Base-by-base conservation (phyloP, 2,797 vertebrate genomes). In the Melanotaenia boesemani region DNA sequence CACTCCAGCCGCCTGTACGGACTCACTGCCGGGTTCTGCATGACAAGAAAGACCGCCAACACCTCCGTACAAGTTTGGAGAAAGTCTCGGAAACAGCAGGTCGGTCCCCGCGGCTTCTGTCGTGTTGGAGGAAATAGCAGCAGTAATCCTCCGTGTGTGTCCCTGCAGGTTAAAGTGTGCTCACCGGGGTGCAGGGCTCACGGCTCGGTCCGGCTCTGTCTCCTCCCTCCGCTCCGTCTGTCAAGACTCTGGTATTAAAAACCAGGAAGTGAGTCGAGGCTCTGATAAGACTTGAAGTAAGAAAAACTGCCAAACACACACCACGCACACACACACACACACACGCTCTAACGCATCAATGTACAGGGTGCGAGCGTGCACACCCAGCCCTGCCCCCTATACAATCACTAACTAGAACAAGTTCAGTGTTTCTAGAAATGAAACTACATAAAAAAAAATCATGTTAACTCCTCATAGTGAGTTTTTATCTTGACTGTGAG, bases 191-290 rank as follows among this genome's bases (percentile, higher is more conserved):
- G 18, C 2, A 37, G 48, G 6, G 77, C 36, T 48, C 36, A 13
- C 28, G 2, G 34, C 56, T 57, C 50, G 6, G 7, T 28, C 6
- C 24, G 1, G 41, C 24, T 0, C 20, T 24, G 56, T 26, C 10
- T 52, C 63, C 61, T 30, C 74, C 66, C 46, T 39, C 44, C 15
- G 41, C 44, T 46, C 15, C 44, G 24, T 28, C 10, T 28, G 24
- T 28, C 2, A 59, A 77, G 48, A 70, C 72, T 73, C n/a, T 13
- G 41, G 67, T 4, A 1, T 5, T 34, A 56, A 59, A 71, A 89
- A 89, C 67, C 90, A 88, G 90, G 90, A 90, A 91, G 84, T 90
- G 67, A 82, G 67, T 30, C 1, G 63, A 75, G 16, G 79, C 70
- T 83, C 67, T 20, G 84, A 85, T 88, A 83, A 88, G 72, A 48